These are phyloP conservation scores for Brachionus sp. DNA, from an alignment of 1,140 invertebrate species.

Conservation along the genomic window DNA sequence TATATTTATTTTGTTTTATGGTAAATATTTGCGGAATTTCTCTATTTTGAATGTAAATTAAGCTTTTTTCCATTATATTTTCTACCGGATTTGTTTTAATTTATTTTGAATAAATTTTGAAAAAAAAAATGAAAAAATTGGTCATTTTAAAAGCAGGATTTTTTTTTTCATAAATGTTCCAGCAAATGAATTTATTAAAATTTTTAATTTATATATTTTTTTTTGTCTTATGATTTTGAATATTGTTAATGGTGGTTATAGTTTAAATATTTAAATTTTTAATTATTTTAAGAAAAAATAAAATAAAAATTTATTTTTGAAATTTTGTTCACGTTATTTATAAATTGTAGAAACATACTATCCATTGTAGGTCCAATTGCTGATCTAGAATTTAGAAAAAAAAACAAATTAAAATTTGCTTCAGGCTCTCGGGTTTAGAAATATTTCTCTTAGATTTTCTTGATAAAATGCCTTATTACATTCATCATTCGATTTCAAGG, in stretches of 20 bases:
- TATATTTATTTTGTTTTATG: background rate
- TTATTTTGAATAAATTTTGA: constrained; percentile 14
- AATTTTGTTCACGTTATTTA: background rate
- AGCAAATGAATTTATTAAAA: background rate
- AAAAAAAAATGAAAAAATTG: background rate
- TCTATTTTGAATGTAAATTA: constrained; percentile 7
- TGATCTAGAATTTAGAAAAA: too few species aligned
- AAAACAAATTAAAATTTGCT: too few species aligned
- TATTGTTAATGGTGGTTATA: constrained; percentile 13
- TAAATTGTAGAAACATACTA: background rate
- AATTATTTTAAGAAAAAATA: constrained; percentile 11
- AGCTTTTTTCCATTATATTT: background rate
- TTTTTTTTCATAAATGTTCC: background rate
- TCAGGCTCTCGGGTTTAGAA: too few species aligned
- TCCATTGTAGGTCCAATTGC: too few species aligned
- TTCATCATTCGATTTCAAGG: too few species aligned
- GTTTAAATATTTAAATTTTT: constrained; percentile 25
- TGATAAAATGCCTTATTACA: too few species aligned
- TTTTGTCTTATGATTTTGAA: background rate
- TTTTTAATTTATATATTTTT: background rate
- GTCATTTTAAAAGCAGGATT: background rate
- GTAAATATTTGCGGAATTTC: background rate
- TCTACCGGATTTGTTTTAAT: constrained; percentile 8
- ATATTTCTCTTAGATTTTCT: too few species aligned
- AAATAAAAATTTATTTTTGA: constrained; percentile 41